phyloP scores from a whole-genome alignment of 2,888 invertebrate genomes.

The Tethea ocularis region DNA sequence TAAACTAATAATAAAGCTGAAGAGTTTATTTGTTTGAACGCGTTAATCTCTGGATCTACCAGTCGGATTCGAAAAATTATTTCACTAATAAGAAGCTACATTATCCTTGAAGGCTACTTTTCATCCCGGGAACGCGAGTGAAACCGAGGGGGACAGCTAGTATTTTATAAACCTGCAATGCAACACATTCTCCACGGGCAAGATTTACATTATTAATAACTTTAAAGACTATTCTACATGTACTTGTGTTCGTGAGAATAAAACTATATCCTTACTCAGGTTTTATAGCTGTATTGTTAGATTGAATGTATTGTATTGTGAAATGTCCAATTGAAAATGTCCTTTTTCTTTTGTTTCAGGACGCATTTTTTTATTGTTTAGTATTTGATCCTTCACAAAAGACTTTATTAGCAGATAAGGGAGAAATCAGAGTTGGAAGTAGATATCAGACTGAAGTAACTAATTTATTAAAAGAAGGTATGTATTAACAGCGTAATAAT shows the following conservation, averaged over 20 bases:
- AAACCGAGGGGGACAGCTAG: too few species aligned
- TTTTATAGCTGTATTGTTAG: background rate
- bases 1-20: too few species aligned
- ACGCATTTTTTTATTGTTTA: slow-evolving; percentile 99
- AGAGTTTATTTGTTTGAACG: too few species aligned
- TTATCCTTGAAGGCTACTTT: too few species aligned
- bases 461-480: slow-evolving; percentile 91
- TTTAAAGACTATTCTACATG: background rate
- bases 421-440: slow-evolving; percentile 95
- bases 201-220: too few species aligned
- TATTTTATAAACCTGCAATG: too few species aligned
- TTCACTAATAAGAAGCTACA: too few species aligned
- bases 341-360: slow-evolving; percentile 86
- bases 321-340: slow-evolving; percentile 35
- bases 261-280: background rate
- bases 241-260: background rate
- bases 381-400: slow-evolving; percentile 99
- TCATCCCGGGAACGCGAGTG: too few species aligned
- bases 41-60: too few species aligned
- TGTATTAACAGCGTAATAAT: slow-evolving; percentile 26
- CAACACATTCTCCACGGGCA: too few species aligned
- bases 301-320: slow-evolving; percentile 13
- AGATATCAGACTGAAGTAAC: slow-evolving; percentile 98
- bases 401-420: slow-evolving; percentile 99
- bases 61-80: too few species aligned